Evolutionary conservation across 2,113 vertebrate species (phyloP).

Genomic region (Ceyx cyanopectus): DNA sequence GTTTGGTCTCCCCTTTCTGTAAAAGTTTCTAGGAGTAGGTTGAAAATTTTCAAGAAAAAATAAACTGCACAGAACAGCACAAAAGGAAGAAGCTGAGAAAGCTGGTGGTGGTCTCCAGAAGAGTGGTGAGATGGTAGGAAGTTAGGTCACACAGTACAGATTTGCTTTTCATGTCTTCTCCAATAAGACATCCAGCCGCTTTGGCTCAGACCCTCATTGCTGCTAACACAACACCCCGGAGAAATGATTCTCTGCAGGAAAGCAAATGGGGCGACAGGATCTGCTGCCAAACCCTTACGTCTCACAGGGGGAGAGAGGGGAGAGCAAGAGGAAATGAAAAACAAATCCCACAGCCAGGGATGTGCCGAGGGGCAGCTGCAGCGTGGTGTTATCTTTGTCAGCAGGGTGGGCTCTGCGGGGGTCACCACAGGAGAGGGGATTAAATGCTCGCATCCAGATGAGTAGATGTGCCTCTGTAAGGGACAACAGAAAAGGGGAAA

Average conservation of each 20-base stretch:
- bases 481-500: not conserved
- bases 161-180: not conserved
- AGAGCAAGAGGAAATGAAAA: constrained; percentile 68
- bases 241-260: not conserved
- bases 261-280: not conserved
- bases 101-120: not conserved
- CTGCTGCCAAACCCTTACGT: not conserved
- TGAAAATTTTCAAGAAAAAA: not conserved
- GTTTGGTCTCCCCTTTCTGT: not conserved
- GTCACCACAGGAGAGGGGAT: not conserved
- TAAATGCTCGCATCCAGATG: not conserved
- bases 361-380: not conserved
- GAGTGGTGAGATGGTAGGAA: not conserved
- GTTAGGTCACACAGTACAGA: not conserved
- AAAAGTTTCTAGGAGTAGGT: not conserved
- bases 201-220: fast-evolving
- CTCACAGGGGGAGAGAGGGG: not conserved
- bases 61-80: not conserved
- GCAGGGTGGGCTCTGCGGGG: not conserved
- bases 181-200: not conserved
- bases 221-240: not conserved
- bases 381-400: fast-evolving
- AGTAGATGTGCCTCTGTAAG: not conserved
- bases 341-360: not conserved
- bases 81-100: not conserved